These are phyloP conservation scores for Saccostrea glomerata DNA, from an alignment of 1,140 invertebrate genomes.

Conservation along the genomic window DNA sequence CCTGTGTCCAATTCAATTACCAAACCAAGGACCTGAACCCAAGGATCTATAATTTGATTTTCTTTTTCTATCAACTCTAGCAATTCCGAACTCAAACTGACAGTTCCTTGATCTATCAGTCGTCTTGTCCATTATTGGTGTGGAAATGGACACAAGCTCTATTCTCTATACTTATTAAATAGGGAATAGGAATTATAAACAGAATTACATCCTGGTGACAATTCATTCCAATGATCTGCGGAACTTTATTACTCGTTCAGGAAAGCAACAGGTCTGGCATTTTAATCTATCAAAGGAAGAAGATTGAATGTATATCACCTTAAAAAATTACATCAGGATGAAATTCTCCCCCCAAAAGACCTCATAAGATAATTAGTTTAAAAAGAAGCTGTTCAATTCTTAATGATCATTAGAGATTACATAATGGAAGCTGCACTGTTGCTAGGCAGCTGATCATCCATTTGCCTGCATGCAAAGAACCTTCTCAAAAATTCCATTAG, in stretches of 20 bases:
- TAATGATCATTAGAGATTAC: conserved; percentile 32
- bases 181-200: neutral
- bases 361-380: conserved; percentile 12
- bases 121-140: neutral
- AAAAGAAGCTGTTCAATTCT: conserved; percentile 31
- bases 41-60: conserved; percentile 12
- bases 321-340: conserved; percentile 14
- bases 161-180: neutral
- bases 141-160: neutral
- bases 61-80: neutral
- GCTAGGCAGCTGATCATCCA: conserved; percentile 16
- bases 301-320: neutral
- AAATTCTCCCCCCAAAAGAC: conserved; percentile 7
- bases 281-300: neutral
- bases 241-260: neutral
- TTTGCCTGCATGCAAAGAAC: conserved; percentile 20
- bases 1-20: conserved; percentile 26
- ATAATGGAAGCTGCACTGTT: neutral
- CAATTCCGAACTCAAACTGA: neutral
- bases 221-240: neutral
- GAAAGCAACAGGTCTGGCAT: neutral
- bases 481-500: conserved; percentile 17
- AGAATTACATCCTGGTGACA: neutral
- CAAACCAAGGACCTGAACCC: neutral
- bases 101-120: conserved; percentile 16